Base-by-base conservation (phyloP, 2,888 invertebrate species). In the Aromia moschata region DNA sequence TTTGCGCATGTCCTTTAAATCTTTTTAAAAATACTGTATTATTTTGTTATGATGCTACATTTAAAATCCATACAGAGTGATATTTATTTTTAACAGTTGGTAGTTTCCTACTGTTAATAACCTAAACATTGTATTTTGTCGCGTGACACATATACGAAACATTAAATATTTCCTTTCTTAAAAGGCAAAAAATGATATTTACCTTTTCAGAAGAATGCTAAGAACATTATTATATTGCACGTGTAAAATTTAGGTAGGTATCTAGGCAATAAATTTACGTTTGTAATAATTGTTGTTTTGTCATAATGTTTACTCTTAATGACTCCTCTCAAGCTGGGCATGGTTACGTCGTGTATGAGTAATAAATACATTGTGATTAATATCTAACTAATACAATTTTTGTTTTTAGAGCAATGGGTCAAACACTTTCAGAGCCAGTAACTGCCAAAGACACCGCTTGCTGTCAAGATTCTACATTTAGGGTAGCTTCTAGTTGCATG, bases 401-500 rank as follows among this genome's bases (percentile, higher is more conserved):
- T 47, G 53, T 62, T 36, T 62, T 68, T 43, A 71, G 68, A 52
- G 56, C 40, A 52, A 99, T 99, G 98, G 98, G 98, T 74, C 98
- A 98, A 83, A 97, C 97, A 72, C 84, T 99, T 65, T 95, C 96
- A 60, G 98, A 98, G 83, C 98, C 98, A 38, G 92, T 98, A 67
- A 98, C 98, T 18, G 87, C 89, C 65, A 94, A 93, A 82, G 91
- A 92, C 76, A 92, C 93, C 0, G 86, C 92, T 7, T 89, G 89
- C 79, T 92, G 92, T 73, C 89, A 91, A 78, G 92, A 93, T 78
- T 81, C 84, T 18, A 83, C 85, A 33, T 85, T 85, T 67, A 82
- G 86, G 72, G 96, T 99, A 2, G 98, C 96, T n/a, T 94, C 96
- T 1, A 96, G 96, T 14, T 96, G 94, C 77, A 99, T 99, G 98